Conservation (phyloP, 2,888 invertebrate genomes). For the Volucella inflata region DNA sequence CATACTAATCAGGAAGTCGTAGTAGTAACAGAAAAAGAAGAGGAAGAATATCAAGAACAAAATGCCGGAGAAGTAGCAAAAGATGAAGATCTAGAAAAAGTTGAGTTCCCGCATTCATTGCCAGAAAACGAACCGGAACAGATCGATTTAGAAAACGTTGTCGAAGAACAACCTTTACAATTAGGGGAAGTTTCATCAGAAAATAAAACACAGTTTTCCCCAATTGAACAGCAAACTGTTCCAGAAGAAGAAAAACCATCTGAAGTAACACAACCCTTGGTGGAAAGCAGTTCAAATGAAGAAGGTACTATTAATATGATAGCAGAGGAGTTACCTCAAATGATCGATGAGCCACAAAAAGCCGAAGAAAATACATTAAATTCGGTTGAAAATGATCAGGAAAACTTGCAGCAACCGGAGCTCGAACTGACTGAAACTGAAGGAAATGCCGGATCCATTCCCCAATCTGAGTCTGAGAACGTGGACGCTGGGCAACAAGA, state of each 20-base stretch:
- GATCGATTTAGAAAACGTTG: background rate
- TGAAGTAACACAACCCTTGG: background rate
- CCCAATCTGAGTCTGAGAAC: constrained; percentile 1
- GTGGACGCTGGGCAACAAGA: background rate
- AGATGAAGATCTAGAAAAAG: background rate
- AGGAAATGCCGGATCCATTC: background rate
- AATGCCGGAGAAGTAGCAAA: background rate
- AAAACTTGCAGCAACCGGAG: background rate
- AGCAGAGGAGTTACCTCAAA: constrained; percentile 1
- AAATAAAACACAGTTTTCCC: background rate
- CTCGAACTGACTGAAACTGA: background rate
- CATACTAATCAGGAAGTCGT: constrained; percentile 1
- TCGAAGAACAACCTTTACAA: background rate
- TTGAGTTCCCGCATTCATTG: background rate
- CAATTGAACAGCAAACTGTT: background rate
- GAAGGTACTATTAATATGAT: background rate
- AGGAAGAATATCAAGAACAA: constrained; percentile 1
- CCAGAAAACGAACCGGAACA: background rate
- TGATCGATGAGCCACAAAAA: constrained; percentile 6
- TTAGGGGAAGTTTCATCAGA: background rate
- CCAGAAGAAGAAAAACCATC: background rate
- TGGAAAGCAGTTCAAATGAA: background rate
- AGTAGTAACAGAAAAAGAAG: background rate
- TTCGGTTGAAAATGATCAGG: background rate
- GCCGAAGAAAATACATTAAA: constrained; percentile 4